Base-by-base conservation (phyloP, 2,888 invertebrate genomes). In the Halictus quadricinctus region DNA sequence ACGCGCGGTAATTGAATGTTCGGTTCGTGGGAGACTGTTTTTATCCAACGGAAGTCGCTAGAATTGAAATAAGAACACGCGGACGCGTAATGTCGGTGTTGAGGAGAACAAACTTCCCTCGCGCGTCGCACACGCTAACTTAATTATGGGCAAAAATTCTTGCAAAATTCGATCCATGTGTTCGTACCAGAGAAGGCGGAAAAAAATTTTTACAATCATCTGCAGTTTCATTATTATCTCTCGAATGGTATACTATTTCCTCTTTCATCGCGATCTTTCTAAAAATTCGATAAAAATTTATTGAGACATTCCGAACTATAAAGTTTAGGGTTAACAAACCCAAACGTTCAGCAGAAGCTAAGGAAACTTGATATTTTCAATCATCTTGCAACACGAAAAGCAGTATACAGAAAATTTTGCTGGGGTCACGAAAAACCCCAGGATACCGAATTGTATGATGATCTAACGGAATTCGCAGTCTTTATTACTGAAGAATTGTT, bases 1-100 rank as follows among this genome's bases (percentile, higher is more conserved):
- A 36, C 8, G 25, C 2, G 13, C 69, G 54, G 2, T 76, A 21
- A 83, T 73, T 70, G 76, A 74, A 77, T 43, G 25, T 15, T 64
- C 18, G 15, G 15, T 8, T 54, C 2, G 60, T 12, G 58, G 15
- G 25, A 18, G 25, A 29, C 21, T 25, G 15, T 0, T 21, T 29
- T 21, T 48, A 21, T 41, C n/a, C n/a, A 5, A 41, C 21, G 69
- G 41, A 70, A 43, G 43, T 70, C 21, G n/a, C 6, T 43, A n/a
- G 10, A 21, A 41, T 69, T 21, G 1, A 69, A 66, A 36, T 21
- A 66, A 66, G 66, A 66, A 18, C 36, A 36, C 66, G 2, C 18
- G 8, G 10, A 36, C 36, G 36, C 3, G 36, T 66, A 41, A 36
- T 21, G 18, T 21, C 41, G 29, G 21, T 41, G 10, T 21, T 66